phyloP scores from a whole-genome alignment of 1,140 invertebrate species.

The Hypothenemus hampei region DNA sequence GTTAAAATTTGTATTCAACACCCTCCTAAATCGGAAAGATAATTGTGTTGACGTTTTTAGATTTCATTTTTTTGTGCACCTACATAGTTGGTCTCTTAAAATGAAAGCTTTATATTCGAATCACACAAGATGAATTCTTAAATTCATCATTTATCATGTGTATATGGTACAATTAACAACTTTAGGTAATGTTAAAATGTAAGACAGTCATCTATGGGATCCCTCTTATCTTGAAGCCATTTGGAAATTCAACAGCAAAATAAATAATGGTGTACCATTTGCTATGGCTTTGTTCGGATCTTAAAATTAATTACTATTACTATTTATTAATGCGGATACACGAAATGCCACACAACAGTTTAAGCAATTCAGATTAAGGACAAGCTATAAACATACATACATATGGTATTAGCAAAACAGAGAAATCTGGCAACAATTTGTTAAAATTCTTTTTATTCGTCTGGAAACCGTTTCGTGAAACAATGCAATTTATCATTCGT shows the following conservation, averaged over 20 bases:
- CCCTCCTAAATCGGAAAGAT: too few relatives aligned
- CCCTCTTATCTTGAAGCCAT: too few relatives aligned
- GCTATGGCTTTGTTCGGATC: slow-evolving; percentile 7
- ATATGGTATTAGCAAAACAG: not conserved
- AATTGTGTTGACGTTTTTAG: too few relatives aligned
- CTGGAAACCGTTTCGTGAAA: not conserved
- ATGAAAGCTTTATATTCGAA: too few relatives aligned
- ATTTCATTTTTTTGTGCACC: too few relatives aligned
- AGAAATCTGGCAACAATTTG: not conserved
- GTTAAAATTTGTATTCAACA: too few relatives aligned
- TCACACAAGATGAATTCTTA: too few relatives aligned
- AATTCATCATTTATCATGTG: too few relatives aligned
- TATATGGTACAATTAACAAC: too few relatives aligned
- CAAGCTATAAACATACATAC: not conserved
- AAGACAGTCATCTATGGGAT: too few relatives aligned
- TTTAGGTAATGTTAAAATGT: too few relatives aligned
- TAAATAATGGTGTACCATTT: slow-evolving; percentile 10
- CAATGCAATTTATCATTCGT: not conserved
- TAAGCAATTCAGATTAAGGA: not conserved
- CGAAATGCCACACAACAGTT: not conserved
- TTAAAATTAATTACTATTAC: slow-evolving; percentile 11
- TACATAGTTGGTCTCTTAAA: too few relatives aligned
- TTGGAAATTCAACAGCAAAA: slow-evolving; percentile 2
- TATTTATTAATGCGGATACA: slow-evolving; percentile 6
- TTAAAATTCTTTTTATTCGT: not conserved